These are phyloP conservation scores for Plecturocebus donacophilus DNA, from an alignment of 2,113 vertebrate species.

Conservation along the genomic window DNA sequence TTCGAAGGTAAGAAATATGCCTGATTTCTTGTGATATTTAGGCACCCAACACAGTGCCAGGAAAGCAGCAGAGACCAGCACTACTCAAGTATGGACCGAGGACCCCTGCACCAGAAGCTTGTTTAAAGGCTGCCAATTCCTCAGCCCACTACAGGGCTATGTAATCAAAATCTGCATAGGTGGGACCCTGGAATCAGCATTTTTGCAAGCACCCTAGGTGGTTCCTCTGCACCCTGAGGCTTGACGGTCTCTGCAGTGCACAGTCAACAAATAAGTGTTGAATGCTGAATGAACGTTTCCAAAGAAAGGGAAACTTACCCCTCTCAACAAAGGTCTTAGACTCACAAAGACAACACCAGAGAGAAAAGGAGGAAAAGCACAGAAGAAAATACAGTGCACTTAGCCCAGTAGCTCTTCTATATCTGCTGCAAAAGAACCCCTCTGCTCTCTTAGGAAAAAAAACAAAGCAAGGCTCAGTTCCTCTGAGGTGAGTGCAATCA, in stretches of 20 bases:
- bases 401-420: neutral
- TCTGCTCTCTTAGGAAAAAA: neutral
- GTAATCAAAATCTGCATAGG: neutral
- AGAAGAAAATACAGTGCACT: neutral
- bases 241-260: neutral
- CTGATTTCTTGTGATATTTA: neutral
- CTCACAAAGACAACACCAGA: neutral
- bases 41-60: neutral
- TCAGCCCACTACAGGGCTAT: neutral
- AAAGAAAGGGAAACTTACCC: neutral
- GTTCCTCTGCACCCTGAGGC: neutral
- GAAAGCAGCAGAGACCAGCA: neutral
- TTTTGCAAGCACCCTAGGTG: neutral
- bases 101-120: neutral
- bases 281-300: neutral
- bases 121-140: neutral
- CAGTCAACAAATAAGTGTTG: neutral
- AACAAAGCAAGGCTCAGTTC: neutral
- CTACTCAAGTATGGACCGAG: neutral
- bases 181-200: neutral
- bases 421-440: neutral
- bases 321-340: neutral
- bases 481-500: neutral
- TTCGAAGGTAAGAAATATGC: neutral
- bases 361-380: neutral